Conservation (phyloP, 2,113 vertebrate genomes). For the Origma solitaria region DNA sequence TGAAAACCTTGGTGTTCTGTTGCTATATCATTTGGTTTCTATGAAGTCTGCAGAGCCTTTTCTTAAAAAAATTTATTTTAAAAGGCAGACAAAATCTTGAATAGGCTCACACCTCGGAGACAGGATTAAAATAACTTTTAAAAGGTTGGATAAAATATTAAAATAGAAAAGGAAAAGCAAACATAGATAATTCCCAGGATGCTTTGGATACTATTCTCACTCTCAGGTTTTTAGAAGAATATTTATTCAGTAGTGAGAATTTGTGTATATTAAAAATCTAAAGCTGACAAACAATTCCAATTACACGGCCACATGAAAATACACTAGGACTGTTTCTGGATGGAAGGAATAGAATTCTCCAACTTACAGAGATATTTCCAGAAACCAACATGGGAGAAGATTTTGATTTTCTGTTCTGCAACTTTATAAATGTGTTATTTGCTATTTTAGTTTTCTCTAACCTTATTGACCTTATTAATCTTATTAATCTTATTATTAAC, state of each 20-base stretch:
- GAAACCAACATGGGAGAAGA: not conserved
- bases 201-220: not conserved
- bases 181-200: not conserved
- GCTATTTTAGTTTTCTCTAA: not conserved
- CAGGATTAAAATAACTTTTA: not conserved
- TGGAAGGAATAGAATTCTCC: not conserved
- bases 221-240: not conserved
- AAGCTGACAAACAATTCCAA: not conserved
- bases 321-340: not conserved
- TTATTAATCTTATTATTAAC: not conserved
- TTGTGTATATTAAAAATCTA: not conserved
- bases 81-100: not conserved
- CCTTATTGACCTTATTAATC: not conserved
- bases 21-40: constrained; percentile 38
- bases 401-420: not conserved
- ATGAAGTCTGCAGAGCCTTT: not conserved
- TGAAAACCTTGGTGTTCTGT: not conserved
- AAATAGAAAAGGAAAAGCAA: not conserved
- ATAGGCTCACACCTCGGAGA: not conserved
- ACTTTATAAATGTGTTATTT: not conserved
- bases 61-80: not conserved
- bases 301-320: not conserved
- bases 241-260: not conserved
- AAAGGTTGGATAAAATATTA: not conserved
- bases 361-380: not conserved